Percentiles rank a stretch among this genome's conserved stretches.
Conservation (phyloP, 1,140 invertebrate species). For the Drosophila repleta region DNA sequence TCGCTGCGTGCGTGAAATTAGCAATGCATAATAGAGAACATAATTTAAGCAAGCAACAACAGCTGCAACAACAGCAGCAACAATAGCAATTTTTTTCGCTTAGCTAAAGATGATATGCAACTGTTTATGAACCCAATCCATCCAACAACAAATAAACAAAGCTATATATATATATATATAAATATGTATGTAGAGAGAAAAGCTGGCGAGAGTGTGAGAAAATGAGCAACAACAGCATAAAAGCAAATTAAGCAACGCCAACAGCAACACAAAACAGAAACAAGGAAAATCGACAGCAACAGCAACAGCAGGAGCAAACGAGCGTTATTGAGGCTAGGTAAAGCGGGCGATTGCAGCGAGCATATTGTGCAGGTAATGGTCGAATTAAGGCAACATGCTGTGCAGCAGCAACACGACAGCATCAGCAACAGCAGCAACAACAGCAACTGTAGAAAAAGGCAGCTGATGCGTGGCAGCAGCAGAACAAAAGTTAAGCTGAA, state of each 20-base stretch:
- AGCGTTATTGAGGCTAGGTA: constrained; percentile 16
- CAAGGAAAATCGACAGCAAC: background rate
- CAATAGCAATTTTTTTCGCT: constrained; percentile 6
- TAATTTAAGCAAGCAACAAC: constrained; percentile 22
- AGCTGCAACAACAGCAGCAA: constrained; percentile 13
- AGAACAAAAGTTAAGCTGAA: constrained; percentile 70
- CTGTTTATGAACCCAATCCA: constrained; percentile 65
- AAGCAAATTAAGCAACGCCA: background rate
- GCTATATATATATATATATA: constrained; percentile 2
- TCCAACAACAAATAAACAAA: constrained; percentile 49
- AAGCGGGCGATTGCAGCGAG: background rate
- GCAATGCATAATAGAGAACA: constrained; percentile 37
- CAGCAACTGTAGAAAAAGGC: constrained; percentile 19
- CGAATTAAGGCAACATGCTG: constrained; percentile 35
- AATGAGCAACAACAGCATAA: background rate
- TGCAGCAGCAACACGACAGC: constrained; percentile 29
- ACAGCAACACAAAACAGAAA: background rate
- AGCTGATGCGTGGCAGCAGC: constrained; percentile 27
- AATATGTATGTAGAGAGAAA: constrained; percentile 7
- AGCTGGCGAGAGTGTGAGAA: background rate
- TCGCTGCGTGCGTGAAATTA: constrained; percentile 50
- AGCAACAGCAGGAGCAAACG: constrained; percentile 4
- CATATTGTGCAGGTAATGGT: constrained; percentile 32
- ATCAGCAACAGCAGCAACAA: constrained; percentile 29
- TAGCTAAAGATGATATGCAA: constrained; percentile 18